Percentiles rank a stretch among this genome's conserved stretches.
Conservation (phyloP, 2,797 vertebrate species). For the Hyperoplus immaculatus region DNA sequence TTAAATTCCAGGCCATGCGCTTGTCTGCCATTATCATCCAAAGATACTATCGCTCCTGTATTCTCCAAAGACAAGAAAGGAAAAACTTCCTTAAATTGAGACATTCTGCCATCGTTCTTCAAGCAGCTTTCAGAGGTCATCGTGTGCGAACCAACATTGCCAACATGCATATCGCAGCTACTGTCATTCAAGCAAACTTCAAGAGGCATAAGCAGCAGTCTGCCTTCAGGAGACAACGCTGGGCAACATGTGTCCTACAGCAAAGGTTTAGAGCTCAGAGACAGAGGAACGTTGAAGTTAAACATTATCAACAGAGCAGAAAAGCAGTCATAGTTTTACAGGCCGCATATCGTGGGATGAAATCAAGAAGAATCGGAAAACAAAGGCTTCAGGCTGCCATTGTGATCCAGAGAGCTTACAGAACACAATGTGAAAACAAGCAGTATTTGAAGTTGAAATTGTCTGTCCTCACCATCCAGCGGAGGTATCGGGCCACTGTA, state of each 20-base stretch:
- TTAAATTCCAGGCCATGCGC: constrained; percentile 34
- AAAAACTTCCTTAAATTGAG: constrained; percentile 43
- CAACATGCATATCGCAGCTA: constrained; percentile 51
- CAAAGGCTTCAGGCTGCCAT: constrained; percentile 76
- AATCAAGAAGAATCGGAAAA: constrained; percentile 12
- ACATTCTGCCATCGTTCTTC: constrained; percentile 49
- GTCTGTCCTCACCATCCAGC: constrained; percentile 78
- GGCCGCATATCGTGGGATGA: constrained; percentile 67
- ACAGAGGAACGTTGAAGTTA: background rate
- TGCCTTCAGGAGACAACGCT: constrained; percentile 19
- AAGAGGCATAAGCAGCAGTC: constrained; percentile 29
- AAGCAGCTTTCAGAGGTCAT: constrained; percentile 52
- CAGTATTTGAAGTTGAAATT: constrained; percentile 78
- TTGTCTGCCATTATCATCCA: constrained; percentile 59
- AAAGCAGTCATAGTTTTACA: constrained; percentile 57
- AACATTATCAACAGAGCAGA: constrained; percentile 7
- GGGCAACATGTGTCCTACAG: constrained; percentile 54
- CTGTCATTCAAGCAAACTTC: constrained; percentile 53
- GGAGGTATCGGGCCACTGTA: constrained; percentile 75
- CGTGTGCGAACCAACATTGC: constrained; percentile 8
- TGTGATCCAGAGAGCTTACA: constrained; percentile 86
- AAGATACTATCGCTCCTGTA: constrained; percentile 68
- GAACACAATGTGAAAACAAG: constrained; percentile 65
- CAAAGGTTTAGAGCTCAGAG: constrained; percentile 52
- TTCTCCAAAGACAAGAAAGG: constrained; percentile 18